These are phyloP conservation scores for Cebus imitator DNA, from an alignment of 2,113 vertebrate genomes.

Conservation along the genomic window DNA sequence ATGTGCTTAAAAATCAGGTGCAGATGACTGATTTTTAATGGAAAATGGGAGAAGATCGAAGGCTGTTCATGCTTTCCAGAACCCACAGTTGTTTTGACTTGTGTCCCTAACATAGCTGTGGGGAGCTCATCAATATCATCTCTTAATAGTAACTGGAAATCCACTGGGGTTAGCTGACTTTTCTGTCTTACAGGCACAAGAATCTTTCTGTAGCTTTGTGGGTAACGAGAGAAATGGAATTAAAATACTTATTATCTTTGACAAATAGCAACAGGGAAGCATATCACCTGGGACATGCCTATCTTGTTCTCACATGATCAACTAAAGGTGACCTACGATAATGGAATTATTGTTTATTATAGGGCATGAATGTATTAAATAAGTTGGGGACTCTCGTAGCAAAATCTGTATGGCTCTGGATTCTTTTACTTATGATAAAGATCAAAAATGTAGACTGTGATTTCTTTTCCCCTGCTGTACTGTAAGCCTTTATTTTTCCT, in stretches of 20 bases:
- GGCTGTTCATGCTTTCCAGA: background rate
- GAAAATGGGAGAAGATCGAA: background rate
- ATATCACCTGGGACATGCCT: background rate
- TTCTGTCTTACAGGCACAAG: background rate
- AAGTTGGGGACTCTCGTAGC: background rate
- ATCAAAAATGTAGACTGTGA: background rate
- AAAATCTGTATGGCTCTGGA: slow-evolving; percentile 43
- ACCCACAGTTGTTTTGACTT: background rate
- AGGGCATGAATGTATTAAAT: slow-evolving; percentile 50
- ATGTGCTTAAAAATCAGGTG: background rate
- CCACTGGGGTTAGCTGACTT: background rate
- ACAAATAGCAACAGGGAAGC: background rate
- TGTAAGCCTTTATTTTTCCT: slow-evolving; percentile 50
- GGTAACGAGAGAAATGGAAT: slow-evolving; percentile 33
- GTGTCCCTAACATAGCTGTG: background rate
- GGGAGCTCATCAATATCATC: background rate
- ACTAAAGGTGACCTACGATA: slow-evolving; percentile 1
- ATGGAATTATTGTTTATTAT: background rate
- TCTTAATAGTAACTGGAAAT: background rate
- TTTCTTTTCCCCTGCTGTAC: background rate
- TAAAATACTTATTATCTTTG: slow-evolving; percentile 3
- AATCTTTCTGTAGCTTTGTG: background rate
- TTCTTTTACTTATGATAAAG: slow-evolving; percentile 50
- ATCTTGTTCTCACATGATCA: background rate
- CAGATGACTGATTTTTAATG: background rate